phyloP scores from a whole-genome alignment of 92 coral and sea anemone species.

The Blastomussa wellsi region DNA sequence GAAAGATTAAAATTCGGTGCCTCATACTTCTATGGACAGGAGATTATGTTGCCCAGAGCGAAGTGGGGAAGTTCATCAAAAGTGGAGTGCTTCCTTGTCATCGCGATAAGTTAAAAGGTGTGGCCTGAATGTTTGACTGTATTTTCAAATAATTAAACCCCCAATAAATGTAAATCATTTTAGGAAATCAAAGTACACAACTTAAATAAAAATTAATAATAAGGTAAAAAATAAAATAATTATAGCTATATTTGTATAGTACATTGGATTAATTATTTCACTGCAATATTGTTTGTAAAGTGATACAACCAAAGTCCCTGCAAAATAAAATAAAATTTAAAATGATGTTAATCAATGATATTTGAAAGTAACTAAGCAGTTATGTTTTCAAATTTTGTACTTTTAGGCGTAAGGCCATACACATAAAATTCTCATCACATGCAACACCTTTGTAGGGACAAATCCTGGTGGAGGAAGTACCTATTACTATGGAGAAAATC shows the following conservation, averaged over 20 bases:
- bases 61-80: constrained; percentile 52
- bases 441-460: constrained; percentile 15
- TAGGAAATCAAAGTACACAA: no score
- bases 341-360: neutral
- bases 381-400: neutral
- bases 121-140: neutral
- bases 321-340: neutral
- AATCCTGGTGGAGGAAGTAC: constrained; percentile 24
- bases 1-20: constrained; percentile 36
- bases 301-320: neutral
- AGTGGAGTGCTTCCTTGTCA: constrained; percentile 53
- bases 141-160: no score
- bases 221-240: no score
- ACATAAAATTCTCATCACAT: neutral
- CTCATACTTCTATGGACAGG: constrained; percentile 49
- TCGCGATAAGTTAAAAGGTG: constrained; percentile 59
- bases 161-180: no score
- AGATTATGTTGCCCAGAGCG: constrained; percentile 49
- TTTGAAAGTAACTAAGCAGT: neutral
- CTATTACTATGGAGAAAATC: constrained; percentile 46
- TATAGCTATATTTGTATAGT: no score
- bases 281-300: no score
- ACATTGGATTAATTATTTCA: no score
- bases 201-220: no score
- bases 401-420: neutral